Base-by-base conservation (phyloP, 2,888 invertebrate genomes). In the Mythimna pallens region DNA sequence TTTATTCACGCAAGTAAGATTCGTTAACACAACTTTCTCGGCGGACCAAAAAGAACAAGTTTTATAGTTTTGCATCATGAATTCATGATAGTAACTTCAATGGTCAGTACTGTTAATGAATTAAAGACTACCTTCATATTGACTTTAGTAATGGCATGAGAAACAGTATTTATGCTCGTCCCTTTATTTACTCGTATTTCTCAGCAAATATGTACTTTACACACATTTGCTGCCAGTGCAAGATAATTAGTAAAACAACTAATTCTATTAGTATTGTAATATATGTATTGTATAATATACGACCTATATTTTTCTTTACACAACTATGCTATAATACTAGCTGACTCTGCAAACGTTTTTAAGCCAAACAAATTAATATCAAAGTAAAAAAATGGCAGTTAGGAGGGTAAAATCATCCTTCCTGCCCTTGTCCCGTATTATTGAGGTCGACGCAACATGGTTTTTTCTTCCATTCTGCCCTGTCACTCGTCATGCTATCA, bases 21-120 rank as follows among this genome's bases (percentile, higher is more conserved):
- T 50, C 22, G 40, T 70, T 22, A 40, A 68, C 22, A 7, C 10
- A 55, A 50, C 61, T 78, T 76, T 73, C 73, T 47, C 77, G 25
- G 8, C 25, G 9, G 25, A 20, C 7, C 9, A 59, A 67, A 76
- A 54, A 43, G 9, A 10, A n/a, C 10, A 25, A 52, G 58, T 57
- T 52, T 52, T 52, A 52, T 50, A 50, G 50, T 50, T 20, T 6
- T n/a, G n/a, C 3, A 52, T 52, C 50, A 52, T n/a, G n/a, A n/a
- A n/a, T n/a, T n/a, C n/a, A n/a, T n/a, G 50, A 52, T 52, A n/a
- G 20, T 52, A n/a, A 9, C n/a, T 20, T 20, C 50, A 20, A 30
- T 40, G 40, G 20, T 43, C 25, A 25, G 40, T 55, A 36, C 20
- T 50, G 14, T 9, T 9, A 36, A 64, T 63, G 66, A 30, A 40